Conservation (phyloP, 2,888 invertebrate genomes). For the Tetragonula carbonaria region DNA sequence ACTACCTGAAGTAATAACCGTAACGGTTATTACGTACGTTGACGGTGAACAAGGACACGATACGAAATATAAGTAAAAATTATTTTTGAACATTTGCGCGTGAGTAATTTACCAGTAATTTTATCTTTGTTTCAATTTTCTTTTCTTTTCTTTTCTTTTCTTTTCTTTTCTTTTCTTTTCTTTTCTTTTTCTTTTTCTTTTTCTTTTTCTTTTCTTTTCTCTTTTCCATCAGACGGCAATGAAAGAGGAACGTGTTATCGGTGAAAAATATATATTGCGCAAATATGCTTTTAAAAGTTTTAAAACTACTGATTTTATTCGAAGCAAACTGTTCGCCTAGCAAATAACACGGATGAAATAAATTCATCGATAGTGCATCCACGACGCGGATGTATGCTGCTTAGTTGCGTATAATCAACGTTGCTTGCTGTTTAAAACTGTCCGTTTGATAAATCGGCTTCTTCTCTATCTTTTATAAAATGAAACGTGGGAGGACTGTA, state of each 20-base stretch:
- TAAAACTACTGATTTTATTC: background rate
- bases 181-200: no score
- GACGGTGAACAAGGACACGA: background rate
- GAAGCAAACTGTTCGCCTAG: background rate
- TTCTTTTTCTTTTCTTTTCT: no score
- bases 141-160: no score
- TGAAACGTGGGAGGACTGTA: background rate
- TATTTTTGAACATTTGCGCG: background rate
- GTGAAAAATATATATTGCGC: background rate
- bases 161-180: no score
- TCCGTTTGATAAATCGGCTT: background rate
- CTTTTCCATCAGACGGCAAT: background rate
- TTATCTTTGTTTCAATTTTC: background rate
- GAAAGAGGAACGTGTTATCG: background rate
- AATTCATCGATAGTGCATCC: background rate
- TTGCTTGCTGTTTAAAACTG: background rate
- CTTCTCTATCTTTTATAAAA: conserved; percentile 3
- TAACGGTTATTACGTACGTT: conserved; percentile 1
- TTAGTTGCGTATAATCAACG: no score
- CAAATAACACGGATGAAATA: background rate
- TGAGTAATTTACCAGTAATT: background rate
- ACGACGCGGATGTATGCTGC: no score
- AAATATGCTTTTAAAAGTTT: background rate
- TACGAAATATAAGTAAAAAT: background rate
- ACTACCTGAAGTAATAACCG: background rate